Evolutionary conservation across 1,140 invertebrate genomes (phyloP), one percentile per base, ranked within the genome.

Genomic region (Rhagoletis zephyria): DNA sequence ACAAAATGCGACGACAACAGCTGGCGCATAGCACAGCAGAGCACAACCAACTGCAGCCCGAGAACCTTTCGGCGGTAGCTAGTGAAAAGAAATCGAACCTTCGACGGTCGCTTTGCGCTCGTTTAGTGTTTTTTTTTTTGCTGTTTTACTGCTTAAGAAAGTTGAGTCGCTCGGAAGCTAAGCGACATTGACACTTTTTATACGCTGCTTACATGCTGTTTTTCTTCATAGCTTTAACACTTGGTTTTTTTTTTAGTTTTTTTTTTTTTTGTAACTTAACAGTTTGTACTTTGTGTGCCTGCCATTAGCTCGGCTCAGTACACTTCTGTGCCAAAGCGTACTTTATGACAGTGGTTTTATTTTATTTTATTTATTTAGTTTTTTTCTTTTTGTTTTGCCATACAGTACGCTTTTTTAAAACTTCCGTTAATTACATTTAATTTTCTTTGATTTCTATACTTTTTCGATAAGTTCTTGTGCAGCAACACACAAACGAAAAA

Each of bases 351-450:
- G 0, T 19, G 30, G 19, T 9, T 67, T 67, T 64, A n/a, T 16
- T 64, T 9, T 30, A 9, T 67, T 40, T 30, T 63, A 63, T 4
- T 63, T 16, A 81, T 48, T 77, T 77, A 51, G 6, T 48, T 48
- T 48, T 48, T 77, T n/a, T n/a, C n/a, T n/a, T 81, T 56, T 59
- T 56, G 14, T 19, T 56, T 45, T 1, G 16, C 4, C 40, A n/a
- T 77, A 51, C 14, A 12, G 40, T 3, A 30, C n/a, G 3, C 16
- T 63, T 70, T 77, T 56, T 77, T 77, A 42, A 7, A n/a, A 42
- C 30, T 85, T 63, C 56, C 30, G 30, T 61, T 63, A 85, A 85
- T 12, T 40, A 42, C 56, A 61, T 85, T 85, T 85, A 85, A 85
- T 63, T 63, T 85, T 61, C 48, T 61, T 85, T 85, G 16, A 85